Evolutionary conservation across 2,888 invertebrate genomes (phyloP), one percentile per base, ranked within the genome.

Genomic region (Theretra japonica): DNA sequence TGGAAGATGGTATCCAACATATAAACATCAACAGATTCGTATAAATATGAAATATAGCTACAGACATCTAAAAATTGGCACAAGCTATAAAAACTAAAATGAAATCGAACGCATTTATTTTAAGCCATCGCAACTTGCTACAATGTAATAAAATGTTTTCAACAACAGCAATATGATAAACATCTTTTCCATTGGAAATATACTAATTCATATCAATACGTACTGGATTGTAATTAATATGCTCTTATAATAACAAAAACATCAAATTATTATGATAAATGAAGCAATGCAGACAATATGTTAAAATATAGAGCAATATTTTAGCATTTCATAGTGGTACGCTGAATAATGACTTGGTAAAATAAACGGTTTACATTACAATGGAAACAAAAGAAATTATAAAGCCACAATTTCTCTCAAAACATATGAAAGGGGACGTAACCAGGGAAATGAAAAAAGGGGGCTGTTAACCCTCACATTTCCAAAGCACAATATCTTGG

Each of bases 251-350:
- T 41, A 65, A 23, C 65, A 23, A 41, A 17, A 41, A 62, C 1
- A 62, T 41, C 62, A 62, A 33, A 7, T 21, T 8, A 4, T 21
- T 8, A 41, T 33, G 15, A 65, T 65, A 65, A 48, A 65, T 48
- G 23, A 65, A 65, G 48, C 5, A n/a, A 17, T 65, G 17, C 23
- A 48, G 41, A 65, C 41, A 23, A 5, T 41, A 21, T 23, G 41
- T 62, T 41, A 41, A 65, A 60, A 65, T 65, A 23, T 23, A 65
- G 5, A 23, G n/a, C 4, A 62, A 62, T 65, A 48, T 25, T 65
- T 41, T 17, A 48, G 7, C 19, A 23, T 23, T 23, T 65, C 65
- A 23, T 23, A 23, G 8, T 17, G 21, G 11, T 41, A 15, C 6
- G 48, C 48, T 1, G 17, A 48, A 6, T 17, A 62, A 48, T n/a